These are phyloP conservation scores for Criorhina ranunculi DNA, from an alignment of 2,888 invertebrate genomes.

Conservation along the genomic window DNA sequence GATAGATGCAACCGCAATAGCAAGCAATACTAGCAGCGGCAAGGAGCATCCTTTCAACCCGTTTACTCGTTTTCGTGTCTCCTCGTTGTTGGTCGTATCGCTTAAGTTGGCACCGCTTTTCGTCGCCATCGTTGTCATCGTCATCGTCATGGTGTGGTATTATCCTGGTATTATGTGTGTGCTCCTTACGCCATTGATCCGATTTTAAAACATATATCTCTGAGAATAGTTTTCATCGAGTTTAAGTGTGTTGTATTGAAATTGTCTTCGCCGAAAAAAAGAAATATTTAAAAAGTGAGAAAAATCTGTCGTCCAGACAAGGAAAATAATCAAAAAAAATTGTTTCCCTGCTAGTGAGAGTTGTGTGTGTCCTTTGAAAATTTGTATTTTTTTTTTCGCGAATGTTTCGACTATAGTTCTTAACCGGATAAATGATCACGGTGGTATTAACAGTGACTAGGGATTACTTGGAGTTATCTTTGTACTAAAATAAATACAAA, in stretches of 20 bases:
- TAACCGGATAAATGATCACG: neutral
- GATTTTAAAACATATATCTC: constrained; percentile 61
- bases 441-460: constrained; percentile 37
- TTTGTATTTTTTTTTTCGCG: neutral
- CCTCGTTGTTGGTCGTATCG: constrained; percentile 3
- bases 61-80: constrained; percentile 30
- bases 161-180: constrained; percentile 60
- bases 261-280: constrained; percentile 3
- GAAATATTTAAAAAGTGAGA: neutral
- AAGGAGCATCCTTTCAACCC: constrained; percentile 41
- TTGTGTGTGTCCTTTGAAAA: neutral
- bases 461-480: constrained; percentile 15
- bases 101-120: constrained; percentile 50
- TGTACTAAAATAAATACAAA: neutral
- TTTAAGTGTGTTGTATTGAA: constrained; percentile 11
- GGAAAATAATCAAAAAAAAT: constrained; percentile 6
- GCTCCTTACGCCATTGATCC: constrained; percentile 62
- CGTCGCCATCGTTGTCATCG: constrained; percentile 33
- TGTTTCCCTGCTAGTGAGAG: neutral
- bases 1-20: constrained; percentile 65
- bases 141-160: constrained; percentile 39
- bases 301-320: constrained; percentile 5
- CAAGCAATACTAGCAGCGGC: too few species aligned
- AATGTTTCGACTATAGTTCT: neutral
- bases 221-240: constrained; percentile 34